phyloP scores from a whole-genome alignment of 2,797 vertebrate genomes.

The Apogon talboti region DNA sequence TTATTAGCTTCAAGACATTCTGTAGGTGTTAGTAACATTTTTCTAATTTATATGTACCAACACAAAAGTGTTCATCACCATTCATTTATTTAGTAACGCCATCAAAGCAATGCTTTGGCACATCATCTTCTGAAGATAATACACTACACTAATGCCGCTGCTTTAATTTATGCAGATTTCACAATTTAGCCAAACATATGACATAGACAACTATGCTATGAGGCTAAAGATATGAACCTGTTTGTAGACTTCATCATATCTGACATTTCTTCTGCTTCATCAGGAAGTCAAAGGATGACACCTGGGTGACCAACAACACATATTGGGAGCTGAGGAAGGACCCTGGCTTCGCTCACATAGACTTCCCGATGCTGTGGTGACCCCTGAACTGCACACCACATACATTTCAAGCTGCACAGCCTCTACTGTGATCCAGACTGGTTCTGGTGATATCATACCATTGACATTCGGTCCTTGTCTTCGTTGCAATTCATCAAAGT shows the following conservation, averaged over 20 bases:
- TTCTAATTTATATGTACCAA: too few species aligned
- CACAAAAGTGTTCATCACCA: too few species aligned
- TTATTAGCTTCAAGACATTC: too few species aligned
- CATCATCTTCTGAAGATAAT: too few species aligned
- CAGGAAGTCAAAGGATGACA: slow-evolving; percentile 92
- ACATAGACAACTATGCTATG: too few species aligned
- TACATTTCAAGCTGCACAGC: slow-evolving; percentile 44
- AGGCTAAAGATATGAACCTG: too few species aligned
- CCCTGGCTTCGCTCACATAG: slow-evolving; percentile 88
- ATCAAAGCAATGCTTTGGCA: too few species aligned
- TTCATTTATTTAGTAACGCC: too few species aligned
- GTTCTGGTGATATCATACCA: slow-evolving; percentile 52
- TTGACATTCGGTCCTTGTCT: slow-evolving; percentile 44
- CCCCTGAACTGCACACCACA: slow-evolving; percentile 27
- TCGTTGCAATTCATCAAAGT: slow-evolving; percentile 60
- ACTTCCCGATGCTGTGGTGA: slow-evolving; percentile 94
- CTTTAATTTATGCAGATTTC: too few species aligned
- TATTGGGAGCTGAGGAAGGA: slow-evolving; percentile 94
- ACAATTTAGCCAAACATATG: too few species aligned
- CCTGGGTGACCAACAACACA: slow-evolving; percentile 94
- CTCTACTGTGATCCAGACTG: slow-evolving; percentile 62
- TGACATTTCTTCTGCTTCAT: slow-evolving; percentile 18
- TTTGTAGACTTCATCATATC: neutral
- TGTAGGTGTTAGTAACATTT: too few species aligned
- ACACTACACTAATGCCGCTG: too few species aligned